Evolutionary conservation across 2,113 vertebrate genomes (phyloP).

Genomic region (Scomber japonicus): DNA sequence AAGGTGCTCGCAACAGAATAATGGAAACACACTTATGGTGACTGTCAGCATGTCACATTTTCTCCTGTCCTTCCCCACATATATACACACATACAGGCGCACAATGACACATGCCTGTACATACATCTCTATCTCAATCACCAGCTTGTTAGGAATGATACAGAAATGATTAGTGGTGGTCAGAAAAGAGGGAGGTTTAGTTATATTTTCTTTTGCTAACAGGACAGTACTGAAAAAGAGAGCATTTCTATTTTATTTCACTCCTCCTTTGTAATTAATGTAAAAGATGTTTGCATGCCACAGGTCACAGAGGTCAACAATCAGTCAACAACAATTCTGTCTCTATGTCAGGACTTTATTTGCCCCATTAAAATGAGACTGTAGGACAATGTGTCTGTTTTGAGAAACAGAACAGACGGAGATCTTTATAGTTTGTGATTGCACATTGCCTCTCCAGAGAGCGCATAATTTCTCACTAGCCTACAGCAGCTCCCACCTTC

Average conservation of each 20-base stretch:
- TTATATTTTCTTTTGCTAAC: neutral
- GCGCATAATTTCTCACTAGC: no score
- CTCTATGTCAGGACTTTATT: no score
- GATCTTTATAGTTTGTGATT: no score
- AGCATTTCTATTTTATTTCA: neutral
- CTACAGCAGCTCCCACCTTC: no score
- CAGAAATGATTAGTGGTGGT: neutral
- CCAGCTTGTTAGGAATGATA: neutral
- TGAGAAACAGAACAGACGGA: no score
- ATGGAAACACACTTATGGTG: slow-evolving; percentile 20
- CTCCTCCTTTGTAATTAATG: neutral
- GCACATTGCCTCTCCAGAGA: no score
- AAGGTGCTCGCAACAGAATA: slow-evolving; percentile 5
- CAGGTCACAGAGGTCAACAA: no score
- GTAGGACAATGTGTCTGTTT: no score
- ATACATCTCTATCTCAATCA: slow-evolving; percentile 14
- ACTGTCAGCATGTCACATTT: slow-evolving; percentile 16
- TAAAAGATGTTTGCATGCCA: no score
- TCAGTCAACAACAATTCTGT: no score
- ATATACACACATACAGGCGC: neutral
- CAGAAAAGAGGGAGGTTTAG: no score
- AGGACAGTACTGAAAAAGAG: neutral
- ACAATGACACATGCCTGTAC: neutral
- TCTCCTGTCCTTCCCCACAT: slow-evolving; percentile 5
- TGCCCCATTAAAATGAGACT: no score